Conservation (phyloP, 2,113 vertebrate species). For the Zosterops hypoxanthus region DNA sequence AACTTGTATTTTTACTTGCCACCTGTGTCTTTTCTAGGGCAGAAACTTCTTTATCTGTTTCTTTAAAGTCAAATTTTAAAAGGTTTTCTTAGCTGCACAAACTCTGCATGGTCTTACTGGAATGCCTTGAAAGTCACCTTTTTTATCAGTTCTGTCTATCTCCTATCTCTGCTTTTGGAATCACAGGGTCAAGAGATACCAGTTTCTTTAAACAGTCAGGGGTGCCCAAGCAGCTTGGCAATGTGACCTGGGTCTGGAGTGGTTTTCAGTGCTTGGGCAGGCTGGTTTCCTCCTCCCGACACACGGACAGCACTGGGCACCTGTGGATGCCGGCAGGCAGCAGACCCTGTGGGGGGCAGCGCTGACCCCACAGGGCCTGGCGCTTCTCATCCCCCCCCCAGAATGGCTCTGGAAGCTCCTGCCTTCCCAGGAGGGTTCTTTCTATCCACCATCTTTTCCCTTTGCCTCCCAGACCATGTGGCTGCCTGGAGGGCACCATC, state of each 20-base stretch:
- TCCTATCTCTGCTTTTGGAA: background rate
- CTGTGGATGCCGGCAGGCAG: accelerated
- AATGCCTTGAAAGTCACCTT: background rate
- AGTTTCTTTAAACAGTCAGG: too few species aligned
- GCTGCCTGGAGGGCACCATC: background rate
- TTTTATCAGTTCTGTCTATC: background rate
- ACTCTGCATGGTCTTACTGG: background rate
- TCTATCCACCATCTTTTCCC: background rate
- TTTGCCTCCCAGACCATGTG: background rate
- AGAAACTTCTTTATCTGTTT: background rate
- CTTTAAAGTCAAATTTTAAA: background rate
- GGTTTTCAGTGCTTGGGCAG: background rate
- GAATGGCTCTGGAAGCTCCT: accelerated
- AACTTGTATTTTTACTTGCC: background rate
- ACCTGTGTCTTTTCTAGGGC: background rate
- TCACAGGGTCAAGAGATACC: accelerated
- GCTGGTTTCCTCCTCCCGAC: accelerated
- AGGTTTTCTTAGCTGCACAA: background rate
- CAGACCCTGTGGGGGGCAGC: accelerated
- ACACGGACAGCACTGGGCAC: accelerated
- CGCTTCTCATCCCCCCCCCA: accelerated
- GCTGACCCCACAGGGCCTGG: accelerated
- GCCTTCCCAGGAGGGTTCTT: accelerated
- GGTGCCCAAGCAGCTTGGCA: background rate
- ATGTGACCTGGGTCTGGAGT: background rate